A percentile compares a stretch with the other conserved stretches of the same genome.
Evolutionary conservation across 2,797 vertebrate genomes (phyloP).

Genomic region (Emydoidea blandingii): DNA sequence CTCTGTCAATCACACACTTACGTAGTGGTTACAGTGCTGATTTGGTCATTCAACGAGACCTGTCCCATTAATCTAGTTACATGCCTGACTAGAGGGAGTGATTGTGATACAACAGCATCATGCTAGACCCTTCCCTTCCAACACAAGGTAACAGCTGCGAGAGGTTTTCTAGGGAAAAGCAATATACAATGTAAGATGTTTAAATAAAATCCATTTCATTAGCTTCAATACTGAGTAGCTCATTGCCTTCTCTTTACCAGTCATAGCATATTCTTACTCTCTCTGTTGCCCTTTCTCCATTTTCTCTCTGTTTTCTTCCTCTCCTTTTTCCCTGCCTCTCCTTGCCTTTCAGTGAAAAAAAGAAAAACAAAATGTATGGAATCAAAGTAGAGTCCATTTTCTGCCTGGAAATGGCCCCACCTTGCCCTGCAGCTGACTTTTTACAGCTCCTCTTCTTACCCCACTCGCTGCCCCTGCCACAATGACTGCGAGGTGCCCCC

Average conservation of each 20-base stretch:
- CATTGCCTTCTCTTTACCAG: neutral
- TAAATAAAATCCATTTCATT: neutral
- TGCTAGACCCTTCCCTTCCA: neutral
- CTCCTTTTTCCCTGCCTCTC: neutral
- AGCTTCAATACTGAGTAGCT: neutral
- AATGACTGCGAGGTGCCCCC: neutral
- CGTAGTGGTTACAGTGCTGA: neutral
- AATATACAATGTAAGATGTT: neutral
- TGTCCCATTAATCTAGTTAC: neutral
- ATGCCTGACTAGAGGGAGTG: neutral
- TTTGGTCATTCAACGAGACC: slow-evolving; percentile 29
- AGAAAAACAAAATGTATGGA: neutral
- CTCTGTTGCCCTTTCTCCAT: neutral
- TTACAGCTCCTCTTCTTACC: neutral
- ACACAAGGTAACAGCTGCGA: neutral
- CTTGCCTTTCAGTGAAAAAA: neutral
- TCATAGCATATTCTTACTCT: neutral
- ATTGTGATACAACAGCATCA: neutral
- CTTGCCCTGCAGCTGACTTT: neutral
- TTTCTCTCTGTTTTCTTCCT: neutral
- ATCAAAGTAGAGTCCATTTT: neutral
- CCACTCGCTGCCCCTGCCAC: neutral
- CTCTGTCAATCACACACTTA: slow-evolving; percentile 9
- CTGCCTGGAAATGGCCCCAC: neutral
- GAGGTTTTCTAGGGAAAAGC: neutral